phyloP scores from a whole-genome alignment of 2,113 vertebrate species.

The Clarias gariepinus region DNA sequence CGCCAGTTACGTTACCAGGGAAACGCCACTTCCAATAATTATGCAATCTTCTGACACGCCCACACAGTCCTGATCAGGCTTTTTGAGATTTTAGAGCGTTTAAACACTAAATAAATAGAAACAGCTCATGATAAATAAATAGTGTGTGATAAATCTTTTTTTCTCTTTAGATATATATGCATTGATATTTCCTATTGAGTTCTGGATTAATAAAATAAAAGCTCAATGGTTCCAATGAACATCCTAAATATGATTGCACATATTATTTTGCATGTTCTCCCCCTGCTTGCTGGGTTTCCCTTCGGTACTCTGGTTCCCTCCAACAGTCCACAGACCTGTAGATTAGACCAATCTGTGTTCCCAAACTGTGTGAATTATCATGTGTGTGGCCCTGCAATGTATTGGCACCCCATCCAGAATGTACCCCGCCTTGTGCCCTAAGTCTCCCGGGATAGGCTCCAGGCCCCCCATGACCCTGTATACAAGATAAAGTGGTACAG shows the following conservation, averaged over 20 bases:
- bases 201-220: not conserved
- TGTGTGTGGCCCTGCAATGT: too few species aligned
- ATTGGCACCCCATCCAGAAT: too few species aligned
- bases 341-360: too few species aligned
- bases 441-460: too few species aligned
- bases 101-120: not conserved
- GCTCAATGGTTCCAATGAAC: not conserved
- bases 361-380: too few species aligned
- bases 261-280: too few species aligned
- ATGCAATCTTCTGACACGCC: constrained; percentile 30
- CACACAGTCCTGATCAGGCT: constrained; percentile 20
- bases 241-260: not conserved
- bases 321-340: too few species aligned
- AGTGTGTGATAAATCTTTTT: not conserved
- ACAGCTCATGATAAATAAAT: not conserved
- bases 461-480: too few species aligned
- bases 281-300: too few species aligned
- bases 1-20: constrained; percentile 1
- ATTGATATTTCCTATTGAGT: not conserved
- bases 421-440: too few species aligned
- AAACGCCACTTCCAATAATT: constrained; percentile 11
- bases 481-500: too few species aligned
- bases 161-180: not conserved
- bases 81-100: not conserved
- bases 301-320: too few species aligned